Evolutionary conservation across 2,797 vertebrate genomes (phyloP).

Genomic region (Numenius phaeopus): DNA sequence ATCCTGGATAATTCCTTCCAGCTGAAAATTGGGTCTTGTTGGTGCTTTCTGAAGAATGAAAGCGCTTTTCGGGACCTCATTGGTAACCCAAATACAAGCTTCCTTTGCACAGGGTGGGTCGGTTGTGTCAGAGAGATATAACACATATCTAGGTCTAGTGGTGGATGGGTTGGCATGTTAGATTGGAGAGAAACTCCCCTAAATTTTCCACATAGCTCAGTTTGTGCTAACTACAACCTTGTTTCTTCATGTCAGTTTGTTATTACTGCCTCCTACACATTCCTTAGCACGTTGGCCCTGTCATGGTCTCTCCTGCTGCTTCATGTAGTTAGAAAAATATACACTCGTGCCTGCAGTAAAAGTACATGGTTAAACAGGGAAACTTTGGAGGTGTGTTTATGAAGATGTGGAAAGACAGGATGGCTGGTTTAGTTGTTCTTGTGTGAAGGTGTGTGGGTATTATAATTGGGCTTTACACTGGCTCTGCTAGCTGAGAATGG

Average conservation of each 20-base stretch:
- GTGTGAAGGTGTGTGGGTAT: neutral
- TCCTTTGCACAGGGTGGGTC: neutral
- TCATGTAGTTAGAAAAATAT: neutral
- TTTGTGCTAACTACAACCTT: neutral
- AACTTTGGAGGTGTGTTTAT: neutral
- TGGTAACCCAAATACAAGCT: neutral
- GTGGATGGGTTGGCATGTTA: neutral
- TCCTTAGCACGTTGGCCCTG: constrained; percentile 5
- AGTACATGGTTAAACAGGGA: neutral
- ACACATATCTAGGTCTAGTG: neutral
- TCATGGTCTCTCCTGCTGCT: constrained; percentile 24
- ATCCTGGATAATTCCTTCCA: neutral
- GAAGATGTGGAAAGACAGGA: neutral
- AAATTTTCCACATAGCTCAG: neutral
- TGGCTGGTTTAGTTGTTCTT: neutral
- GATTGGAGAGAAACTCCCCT: neutral
- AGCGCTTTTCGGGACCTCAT: neutral
- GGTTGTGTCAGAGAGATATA: neutral
- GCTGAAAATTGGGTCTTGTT: neutral
- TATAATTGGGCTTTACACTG: neutral
- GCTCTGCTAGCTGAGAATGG: neutral
- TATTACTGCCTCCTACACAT: constrained; percentile 39
- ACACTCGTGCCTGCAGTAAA: neutral
- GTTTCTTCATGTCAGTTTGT: neutral
- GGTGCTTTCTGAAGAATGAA: neutral